These are phyloP conservation scores for Rhagonycha lutea DNA, from an alignment of 2,888 invertebrate species.

Conservation along the genomic window DNA sequence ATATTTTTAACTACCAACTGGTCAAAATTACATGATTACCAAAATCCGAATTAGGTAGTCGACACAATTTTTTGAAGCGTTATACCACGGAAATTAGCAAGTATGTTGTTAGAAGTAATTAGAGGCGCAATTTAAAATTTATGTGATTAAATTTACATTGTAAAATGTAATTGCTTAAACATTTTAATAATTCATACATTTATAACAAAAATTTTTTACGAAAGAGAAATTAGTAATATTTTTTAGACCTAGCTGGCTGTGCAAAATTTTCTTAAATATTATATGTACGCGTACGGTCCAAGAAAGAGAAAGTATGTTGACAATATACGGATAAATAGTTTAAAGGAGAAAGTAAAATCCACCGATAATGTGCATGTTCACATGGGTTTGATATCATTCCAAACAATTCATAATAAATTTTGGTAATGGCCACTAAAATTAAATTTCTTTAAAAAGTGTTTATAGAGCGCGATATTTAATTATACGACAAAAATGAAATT, in stretches of 20 bases:
- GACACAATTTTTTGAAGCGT: background rate
- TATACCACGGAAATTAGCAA: background rate
- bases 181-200: background rate
- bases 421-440: background rate
- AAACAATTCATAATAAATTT: background rate
- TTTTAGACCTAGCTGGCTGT: background rate
- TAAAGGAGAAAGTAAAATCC: conserved; percentile 4
- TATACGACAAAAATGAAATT: background rate
- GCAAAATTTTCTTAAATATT: background rate
- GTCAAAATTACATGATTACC: background rate
- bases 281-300: background rate
- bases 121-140: background rate
- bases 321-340: conserved; percentile 10
- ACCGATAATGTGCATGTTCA: background rate
- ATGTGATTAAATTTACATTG: background rate
- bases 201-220: background rate
- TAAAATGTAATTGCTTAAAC: background rate
- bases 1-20: background rate
- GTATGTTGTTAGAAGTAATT: background rate
- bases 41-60: background rate
- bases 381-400: background rate
- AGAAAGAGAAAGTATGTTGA: conserved; percentile 22
- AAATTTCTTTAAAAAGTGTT: background rate
- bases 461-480: background rate
- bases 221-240: background rate